Evolutionary conservation across 2,113 vertebrate species (phyloP).

Genomic region (Zingel zingel): DNA sequence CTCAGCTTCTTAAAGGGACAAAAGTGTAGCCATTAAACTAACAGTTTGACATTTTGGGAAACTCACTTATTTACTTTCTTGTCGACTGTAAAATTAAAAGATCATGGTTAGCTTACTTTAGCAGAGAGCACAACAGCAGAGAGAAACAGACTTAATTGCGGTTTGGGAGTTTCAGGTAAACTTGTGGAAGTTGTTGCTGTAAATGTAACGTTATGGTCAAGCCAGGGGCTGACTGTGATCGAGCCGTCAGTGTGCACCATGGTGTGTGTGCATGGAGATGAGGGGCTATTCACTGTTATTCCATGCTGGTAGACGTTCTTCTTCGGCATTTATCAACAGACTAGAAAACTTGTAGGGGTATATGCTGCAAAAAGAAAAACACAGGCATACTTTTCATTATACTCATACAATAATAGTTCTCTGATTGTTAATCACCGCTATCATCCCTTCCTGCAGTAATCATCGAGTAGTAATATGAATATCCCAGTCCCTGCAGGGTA

Average conservation of each 20-base stretch:
- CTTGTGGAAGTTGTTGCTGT: no score
- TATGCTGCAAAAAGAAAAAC: neutral
- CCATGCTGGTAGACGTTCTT: no score
- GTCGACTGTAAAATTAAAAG: neutral
- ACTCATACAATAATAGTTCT: neutral
- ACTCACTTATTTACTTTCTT: no score
- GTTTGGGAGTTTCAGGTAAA: no score
- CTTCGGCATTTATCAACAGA: no score
- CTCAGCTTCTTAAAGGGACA: neutral
- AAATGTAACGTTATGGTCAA: no score
- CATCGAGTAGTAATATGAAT: conserved; percentile 23
- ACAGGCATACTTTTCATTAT: neutral
- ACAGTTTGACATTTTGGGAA: neutral
- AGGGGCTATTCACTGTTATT: no score
- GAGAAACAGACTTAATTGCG: neutral
- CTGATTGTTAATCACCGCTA: conserved; percentile 31
- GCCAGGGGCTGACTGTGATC: no score
- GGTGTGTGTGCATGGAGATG: no score
- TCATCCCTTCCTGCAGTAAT: conserved; percentile 6
- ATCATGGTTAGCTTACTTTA: neutral
- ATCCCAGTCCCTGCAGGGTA: neutral
- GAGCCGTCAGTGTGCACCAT: no score
- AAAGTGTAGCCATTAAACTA: neutral
- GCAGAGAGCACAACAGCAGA: neutral
- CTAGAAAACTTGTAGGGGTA: no score